phyloP scores from a whole-genome alignment of 2,113 vertebrate species.

The Micromys minutus region DNA sequence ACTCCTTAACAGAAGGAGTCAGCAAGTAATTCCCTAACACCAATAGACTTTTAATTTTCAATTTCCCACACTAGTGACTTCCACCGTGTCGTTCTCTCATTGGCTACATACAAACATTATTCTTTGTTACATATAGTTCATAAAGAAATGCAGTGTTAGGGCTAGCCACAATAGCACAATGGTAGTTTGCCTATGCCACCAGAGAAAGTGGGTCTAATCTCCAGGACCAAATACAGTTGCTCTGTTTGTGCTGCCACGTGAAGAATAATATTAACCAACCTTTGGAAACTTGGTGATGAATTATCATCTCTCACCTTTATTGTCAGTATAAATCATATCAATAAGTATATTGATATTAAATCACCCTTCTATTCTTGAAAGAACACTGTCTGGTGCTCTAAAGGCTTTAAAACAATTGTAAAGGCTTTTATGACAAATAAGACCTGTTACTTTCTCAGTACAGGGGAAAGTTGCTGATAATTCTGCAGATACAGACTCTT shows the following conservation, averaged over 20 bases:
- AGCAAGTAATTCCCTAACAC: not conserved
- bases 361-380: not conserved
- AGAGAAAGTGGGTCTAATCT: not conserved
- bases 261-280: not conserved
- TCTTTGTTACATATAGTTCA: constrained; percentile 8
- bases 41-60: not conserved
- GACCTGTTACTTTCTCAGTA: not conserved
- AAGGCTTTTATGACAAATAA: not conserved
- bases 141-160: not conserved
- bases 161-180: not conserved
- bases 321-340: not conserved
- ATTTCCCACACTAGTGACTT: not conserved
- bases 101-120: not conserved
- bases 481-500: not conserved
- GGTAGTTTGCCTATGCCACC: not conserved
- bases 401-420: not conserved
- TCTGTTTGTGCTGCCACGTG: not conserved
- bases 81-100: not conserved
- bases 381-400: not conserved
- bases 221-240: not conserved
- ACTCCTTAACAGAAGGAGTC: not conserved
- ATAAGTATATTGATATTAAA: not conserved
- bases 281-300: not conserved
- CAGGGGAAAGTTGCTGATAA: not conserved
- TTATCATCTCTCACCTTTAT: not conserved